Percentiles rank a stretch among this genome's conserved stretches.
phyloP scores from a whole-genome alignment of 2,888 invertebrate species.

The Norana najaformis region DNA sequence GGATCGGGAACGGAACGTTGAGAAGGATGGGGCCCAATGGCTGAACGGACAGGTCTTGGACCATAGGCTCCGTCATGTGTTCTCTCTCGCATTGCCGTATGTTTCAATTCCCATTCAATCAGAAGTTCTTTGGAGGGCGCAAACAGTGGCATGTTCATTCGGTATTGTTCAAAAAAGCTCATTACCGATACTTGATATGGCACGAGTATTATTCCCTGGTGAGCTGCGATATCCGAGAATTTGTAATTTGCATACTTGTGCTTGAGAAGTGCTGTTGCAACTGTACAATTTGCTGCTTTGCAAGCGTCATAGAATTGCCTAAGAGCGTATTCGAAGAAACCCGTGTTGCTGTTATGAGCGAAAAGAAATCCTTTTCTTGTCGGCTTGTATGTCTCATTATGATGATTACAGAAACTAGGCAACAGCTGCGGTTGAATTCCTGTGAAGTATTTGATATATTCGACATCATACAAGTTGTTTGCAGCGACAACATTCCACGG shows the following conservation, averaged over 20 bases:
- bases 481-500: no score
- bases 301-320: background rate
- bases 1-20: conserved; percentile 38
- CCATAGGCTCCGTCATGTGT: conserved; percentile 34
- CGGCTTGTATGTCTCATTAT: background rate
- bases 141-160: conserved; percentile 40
- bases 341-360: background rate
- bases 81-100: conserved; percentile 38
- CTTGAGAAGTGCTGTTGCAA: background rate
- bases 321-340: background rate
- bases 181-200: no score
- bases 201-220: no score
- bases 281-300: background rate
- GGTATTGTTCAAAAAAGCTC: no score
- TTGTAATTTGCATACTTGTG: background rate
- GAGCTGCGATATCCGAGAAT: background rate
- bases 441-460: no score
- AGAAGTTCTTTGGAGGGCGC: conserved; percentile 37
- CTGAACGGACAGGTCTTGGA: conserved; percentile 25
- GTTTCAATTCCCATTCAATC: conserved; percentile 37
- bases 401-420: background rate
- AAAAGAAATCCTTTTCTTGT: background rate
- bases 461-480: no score
- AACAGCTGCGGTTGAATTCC: no score
- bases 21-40: conserved; percentile 55